A percentile compares a stretch with the other conserved stretches of the same genome.
phyloP scores from a whole-genome alignment of 1,140 invertebrate genomes.

The Conus ventricosus region DNA sequence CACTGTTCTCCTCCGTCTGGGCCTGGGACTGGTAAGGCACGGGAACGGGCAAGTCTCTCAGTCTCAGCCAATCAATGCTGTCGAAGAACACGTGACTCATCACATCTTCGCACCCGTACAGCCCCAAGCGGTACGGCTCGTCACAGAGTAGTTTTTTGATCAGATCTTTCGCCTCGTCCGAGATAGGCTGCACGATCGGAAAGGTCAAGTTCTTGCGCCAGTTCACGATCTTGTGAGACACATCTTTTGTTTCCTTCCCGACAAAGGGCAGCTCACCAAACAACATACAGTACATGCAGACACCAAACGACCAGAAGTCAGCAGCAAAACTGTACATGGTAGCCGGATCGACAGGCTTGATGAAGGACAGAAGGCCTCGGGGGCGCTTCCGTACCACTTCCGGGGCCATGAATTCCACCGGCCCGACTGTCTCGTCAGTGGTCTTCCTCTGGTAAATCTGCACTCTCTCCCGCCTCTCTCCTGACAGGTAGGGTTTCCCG shows the following conservation, averaged over 20 bases:
- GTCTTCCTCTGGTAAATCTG: slow-evolving; percentile 24
- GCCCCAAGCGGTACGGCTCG: not conserved
- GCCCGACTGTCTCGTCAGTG: not conserved
- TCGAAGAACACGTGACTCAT: slow-evolving; percentile 26
- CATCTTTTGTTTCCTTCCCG: not conserved
- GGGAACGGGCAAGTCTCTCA: not conserved
- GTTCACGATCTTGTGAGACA: not conserved
- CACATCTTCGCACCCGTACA: slow-evolving; percentile 17
- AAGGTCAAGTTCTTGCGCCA: not conserved
- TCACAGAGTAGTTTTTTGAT: slow-evolving; percentile 6
- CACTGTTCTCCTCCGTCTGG: not conserved
- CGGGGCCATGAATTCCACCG: slow-evolving; percentile 2
- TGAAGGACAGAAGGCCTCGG: not conserved
- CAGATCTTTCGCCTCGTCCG: slow-evolving; percentile 27
- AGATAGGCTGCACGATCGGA: slow-evolving; percentile 8
- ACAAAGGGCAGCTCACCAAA: slow-evolving; percentile 19
- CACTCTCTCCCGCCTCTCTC: not conserved
- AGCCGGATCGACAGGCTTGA: not conserved
- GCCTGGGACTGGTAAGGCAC: not conserved
- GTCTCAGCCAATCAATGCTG: not conserved
- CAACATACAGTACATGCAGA: slow-evolving; percentile 28
- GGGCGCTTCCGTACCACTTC: not conserved
- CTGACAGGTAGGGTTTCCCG: not conserved
- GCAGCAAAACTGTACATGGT: slow-evolving; percentile 18
- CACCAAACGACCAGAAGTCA: slow-evolving; percentile 33